Conservation (phyloP, 1,140 invertebrate genomes). For the Drosophila ercepeae region DNA sequence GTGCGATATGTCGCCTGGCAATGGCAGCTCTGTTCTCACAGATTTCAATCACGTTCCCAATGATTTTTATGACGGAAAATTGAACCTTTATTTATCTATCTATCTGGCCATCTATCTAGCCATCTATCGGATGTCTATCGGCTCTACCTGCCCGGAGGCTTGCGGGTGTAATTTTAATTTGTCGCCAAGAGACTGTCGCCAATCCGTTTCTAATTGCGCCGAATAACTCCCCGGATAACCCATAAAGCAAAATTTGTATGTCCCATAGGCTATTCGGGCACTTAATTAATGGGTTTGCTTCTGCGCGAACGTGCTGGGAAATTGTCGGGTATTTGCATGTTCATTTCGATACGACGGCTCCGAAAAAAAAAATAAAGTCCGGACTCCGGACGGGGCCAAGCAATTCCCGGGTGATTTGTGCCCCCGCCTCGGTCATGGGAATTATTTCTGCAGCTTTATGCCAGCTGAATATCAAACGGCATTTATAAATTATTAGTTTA, state of each 20-base stretch:
- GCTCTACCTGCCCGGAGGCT: slow-evolving; percentile 16
- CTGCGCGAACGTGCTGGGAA: slow-evolving; percentile 70
- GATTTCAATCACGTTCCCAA: slow-evolving; percentile 78
- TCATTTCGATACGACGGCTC: slow-evolving; percentile 22
- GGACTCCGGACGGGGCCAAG: slow-evolving; percentile 9
- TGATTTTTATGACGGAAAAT: slow-evolving; percentile 77
- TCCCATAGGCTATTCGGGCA: slow-evolving; percentile 12
- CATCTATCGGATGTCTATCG: slow-evolving; percentile 28
- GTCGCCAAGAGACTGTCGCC: slow-evolving; percentile 59
- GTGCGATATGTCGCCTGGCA: slow-evolving; percentile 69
- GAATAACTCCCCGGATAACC: slow-evolving; percentile 30
- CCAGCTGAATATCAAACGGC: slow-evolving; percentile 66
- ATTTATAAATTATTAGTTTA: slow-evolving; percentile 76
- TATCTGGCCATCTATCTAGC: slow-evolving; percentile 33
- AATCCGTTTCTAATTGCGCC: slow-evolving; percentile 60
- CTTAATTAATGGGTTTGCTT: slow-evolving; percentile 71
- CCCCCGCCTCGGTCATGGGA: slow-evolving; percentile 57
- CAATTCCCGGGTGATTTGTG: slow-evolving; percentile 57
- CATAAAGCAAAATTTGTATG: slow-evolving; percentile 61
- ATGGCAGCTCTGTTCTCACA: slow-evolving; percentile 48
- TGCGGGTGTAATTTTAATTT: slow-evolving; percentile 71
- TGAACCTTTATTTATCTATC: slow-evolving; percentile 72
- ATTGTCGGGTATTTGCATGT: slow-evolving; percentile 68
- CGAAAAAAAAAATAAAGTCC: slow-evolving; percentile 22
- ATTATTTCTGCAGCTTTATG: slow-evolving; percentile 74